Percentiles rank a stretch among this genome's conserved stretches.
Evolutionary conservation across 1,140 invertebrate species (phyloP).

Genomic region (Nebria ingens): DNA sequence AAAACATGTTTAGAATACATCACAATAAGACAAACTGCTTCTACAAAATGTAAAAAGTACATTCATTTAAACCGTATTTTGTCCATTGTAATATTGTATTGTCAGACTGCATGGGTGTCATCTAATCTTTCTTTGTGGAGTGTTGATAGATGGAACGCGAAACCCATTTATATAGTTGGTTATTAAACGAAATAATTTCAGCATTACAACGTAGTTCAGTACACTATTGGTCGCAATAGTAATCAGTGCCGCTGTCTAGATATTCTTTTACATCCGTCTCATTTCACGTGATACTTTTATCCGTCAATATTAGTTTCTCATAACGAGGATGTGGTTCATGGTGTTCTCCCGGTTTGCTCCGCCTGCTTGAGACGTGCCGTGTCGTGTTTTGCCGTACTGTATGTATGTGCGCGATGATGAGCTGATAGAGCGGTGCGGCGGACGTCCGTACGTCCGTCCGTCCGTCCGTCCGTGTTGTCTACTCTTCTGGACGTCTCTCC

Average conservation of each 20-base stretch:
- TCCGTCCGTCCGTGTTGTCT: background rate
- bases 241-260: background rate
- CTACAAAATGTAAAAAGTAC: too few relatives aligned
- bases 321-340: background rate
- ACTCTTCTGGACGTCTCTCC: conserved; percentile 6
- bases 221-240: background rate
- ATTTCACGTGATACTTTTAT: background rate
- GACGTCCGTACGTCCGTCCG: background rate
- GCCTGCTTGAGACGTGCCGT: background rate
- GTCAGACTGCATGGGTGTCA: too few relatives aligned
- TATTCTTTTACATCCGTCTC: background rate
- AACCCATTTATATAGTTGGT: too few relatives aligned
- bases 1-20: too few relatives aligned
- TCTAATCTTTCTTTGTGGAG: too few relatives aligned
- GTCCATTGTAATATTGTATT: too few relatives aligned
- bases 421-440: background rate
- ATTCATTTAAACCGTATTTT: too few relatives aligned
- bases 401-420: background rate
- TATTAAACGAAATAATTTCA: background rate
- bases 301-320: conserved; percentile 7
- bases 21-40: too few relatives aligned
- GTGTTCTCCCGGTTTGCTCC: background rate
- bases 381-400: background rate
- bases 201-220: too few relatives aligned
- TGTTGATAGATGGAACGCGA: too few relatives aligned